These are phyloP conservation scores for Fulica atra DNA, from an alignment of 2,113 vertebrate genomes.

Conservation along the genomic window DNA sequence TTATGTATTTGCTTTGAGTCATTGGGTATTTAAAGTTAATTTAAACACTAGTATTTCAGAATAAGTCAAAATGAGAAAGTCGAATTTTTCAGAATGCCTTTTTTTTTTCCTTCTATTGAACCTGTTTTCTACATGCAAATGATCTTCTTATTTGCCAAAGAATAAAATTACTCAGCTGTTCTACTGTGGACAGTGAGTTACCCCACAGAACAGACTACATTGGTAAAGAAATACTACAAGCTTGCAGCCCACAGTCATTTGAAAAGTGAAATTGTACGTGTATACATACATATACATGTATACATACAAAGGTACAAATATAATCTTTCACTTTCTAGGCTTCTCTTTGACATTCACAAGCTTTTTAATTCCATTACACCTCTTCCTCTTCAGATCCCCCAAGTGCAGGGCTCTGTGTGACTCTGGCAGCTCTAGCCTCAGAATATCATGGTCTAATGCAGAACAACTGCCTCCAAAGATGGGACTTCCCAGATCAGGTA, in stretches of 20 bases:
- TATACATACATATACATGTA: not conserved
- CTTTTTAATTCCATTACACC: not conserved
- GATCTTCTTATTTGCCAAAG: not conserved
- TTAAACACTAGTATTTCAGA: not conserved
- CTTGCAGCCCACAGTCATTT: not conserved
- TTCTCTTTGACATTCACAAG: not conserved
- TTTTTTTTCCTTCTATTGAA: not conserved
- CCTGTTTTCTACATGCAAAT: not conserved
- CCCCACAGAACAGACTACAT: not conserved
- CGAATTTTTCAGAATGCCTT: not conserved
- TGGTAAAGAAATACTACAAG: not conserved
- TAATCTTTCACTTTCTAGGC: not conserved
- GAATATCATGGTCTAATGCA: not conserved
- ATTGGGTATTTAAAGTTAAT: not conserved
- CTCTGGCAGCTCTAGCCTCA: not conserved
- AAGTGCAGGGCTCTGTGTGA: fast-evolving
- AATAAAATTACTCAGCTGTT: not conserved
- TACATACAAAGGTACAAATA: not conserved
- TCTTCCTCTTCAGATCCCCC: not conserved
- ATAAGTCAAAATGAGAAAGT: not conserved
- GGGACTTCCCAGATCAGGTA: not conserved
- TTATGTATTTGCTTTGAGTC: not conserved
- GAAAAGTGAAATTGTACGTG: not conserved
- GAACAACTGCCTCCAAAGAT: not conserved
- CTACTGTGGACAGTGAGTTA: not conserved